Evolutionary conservation across 92 coral and sea anemone genomes (phyloP).

Genomic region (Actinernus sp.): DNA sequence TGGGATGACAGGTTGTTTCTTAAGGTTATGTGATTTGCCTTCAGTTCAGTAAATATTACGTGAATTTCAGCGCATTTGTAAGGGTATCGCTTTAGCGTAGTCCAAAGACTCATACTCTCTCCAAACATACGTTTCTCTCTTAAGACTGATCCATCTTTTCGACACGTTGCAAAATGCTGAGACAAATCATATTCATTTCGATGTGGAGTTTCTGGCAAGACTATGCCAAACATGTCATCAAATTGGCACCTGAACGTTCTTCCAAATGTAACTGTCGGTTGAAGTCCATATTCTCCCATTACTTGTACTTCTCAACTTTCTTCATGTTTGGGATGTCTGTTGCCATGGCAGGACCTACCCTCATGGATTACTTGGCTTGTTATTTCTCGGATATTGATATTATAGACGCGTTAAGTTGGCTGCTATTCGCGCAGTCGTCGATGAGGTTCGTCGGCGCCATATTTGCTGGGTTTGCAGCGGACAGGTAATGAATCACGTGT

Average conservation of each 20-base stretch:
- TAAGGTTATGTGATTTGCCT: too few relatives aligned
- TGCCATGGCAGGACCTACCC: constrained; percentile 90
- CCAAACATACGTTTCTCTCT: too few relatives aligned
- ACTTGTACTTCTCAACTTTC: constrained; percentile 74
- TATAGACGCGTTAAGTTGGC: constrained; percentile 87
- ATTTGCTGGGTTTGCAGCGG: constrained; percentile 72
- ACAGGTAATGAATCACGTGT: constrained; percentile 69
- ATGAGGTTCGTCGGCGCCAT: constrained; percentile 88
- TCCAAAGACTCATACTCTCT: too few relatives aligned
- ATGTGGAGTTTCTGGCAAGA: constrained; percentile 48
- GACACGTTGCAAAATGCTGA: constrained; percentile 45
- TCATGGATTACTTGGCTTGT: constrained; percentile 76
- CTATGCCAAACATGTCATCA: constrained; percentile 29
- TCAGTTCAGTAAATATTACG: too few relatives aligned
- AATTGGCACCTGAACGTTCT: constrained; percentile 1
- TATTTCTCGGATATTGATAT: constrained; percentile 69
- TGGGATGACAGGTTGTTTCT: too few relatives aligned
- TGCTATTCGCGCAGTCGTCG: constrained; percentile 82
- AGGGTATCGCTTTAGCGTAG: too few relatives aligned
- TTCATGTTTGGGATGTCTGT: constrained; percentile 94
- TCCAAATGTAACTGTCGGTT: constrained; percentile 25
- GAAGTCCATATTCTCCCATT: constrained; percentile 46
- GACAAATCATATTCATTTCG: constrained; percentile 62
- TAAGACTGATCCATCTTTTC: not conserved
- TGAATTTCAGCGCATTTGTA: too few relatives aligned